These are phyloP conservation scores for Agrochola circellaris DNA, from an alignment of 2,888 invertebrate species.

Conservation along the genomic window DNA sequence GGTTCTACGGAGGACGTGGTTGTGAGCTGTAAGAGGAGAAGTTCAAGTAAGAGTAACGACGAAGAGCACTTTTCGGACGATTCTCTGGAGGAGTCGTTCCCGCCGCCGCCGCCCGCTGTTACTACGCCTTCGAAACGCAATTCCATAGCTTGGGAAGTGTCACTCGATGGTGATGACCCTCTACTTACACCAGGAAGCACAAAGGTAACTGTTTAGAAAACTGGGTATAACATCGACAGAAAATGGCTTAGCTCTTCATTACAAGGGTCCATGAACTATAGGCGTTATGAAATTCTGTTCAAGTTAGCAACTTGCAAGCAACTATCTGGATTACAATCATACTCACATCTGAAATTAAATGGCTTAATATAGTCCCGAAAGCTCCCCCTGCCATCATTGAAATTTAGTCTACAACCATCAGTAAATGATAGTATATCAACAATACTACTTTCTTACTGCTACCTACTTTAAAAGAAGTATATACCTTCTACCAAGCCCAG, in stretches of 20 bases:
- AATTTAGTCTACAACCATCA: neutral
- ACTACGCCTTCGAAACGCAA: conserved; percentile 93
- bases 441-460: neutral
- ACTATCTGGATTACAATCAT: neutral
- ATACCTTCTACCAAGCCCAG: neutral
- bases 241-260: neutral
- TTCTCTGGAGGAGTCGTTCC: conserved; percentile 94
- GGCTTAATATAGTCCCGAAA: neutral
- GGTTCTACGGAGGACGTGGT: conserved; percentile 89
- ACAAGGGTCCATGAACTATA: neutral
- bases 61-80: conserved; percentile 95
- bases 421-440: neutral
- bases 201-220: conserved; percentile 84
- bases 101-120: conserved; percentile 91
- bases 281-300: neutral
- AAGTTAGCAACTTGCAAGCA: neutral
- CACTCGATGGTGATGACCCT: conserved; percentile 93
- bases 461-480: neutral
- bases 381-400: neutral
- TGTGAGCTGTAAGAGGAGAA: conserved; percentile 81
- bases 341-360: neutral
- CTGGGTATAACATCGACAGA: neutral
- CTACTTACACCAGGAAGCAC: conserved; percentile 93
- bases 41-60: conserved; percentile 82
- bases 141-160: conserved; percentile 97